Evolutionary conservation across 1,140 invertebrate species (phyloP).

Genomic region (Bombus haemorrhoidalis): DNA sequence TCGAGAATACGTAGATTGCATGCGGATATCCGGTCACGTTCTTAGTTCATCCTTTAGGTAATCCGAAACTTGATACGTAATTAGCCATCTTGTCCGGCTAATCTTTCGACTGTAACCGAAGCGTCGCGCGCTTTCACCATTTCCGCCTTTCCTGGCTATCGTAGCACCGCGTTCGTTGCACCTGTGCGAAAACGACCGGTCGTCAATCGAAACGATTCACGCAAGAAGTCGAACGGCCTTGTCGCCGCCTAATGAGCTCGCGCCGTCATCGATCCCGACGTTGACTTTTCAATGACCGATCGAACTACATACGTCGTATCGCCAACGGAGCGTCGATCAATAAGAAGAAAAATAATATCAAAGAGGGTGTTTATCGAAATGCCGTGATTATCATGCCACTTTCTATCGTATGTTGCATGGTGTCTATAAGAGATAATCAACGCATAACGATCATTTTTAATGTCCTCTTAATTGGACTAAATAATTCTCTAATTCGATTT

Average conservation of each 20-base stretch:
- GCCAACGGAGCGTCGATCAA: too few relatives aligned
- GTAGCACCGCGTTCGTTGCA: constrained; percentile 43
- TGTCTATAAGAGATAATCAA: too few relatives aligned
- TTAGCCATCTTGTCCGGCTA: constrained; percentile 53
- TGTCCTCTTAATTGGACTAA: too few relatives aligned
- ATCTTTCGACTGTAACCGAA: constrained; percentile 59
- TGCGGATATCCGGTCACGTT: constrained; percentile 40
- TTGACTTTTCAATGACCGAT: constrained; percentile 2
- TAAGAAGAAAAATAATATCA: too few relatives aligned
- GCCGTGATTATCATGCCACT: too few relatives aligned
- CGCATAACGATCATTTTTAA: too few relatives aligned
- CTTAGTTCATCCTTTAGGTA: constrained; percentile 23
- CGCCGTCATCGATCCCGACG: neutral
- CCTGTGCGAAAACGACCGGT: constrained; percentile 46
- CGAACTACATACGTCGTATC: neutral
- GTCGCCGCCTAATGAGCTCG: neutral
- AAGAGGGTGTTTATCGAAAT: too few relatives aligned
- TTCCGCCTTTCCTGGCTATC: constrained; percentile 43
- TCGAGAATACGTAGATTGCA: neutral
- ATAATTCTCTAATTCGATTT: too few relatives aligned
- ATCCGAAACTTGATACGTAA: constrained; percentile 42
- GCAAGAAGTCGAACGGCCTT: constrained; percentile 34
- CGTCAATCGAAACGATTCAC: constrained; percentile 19
- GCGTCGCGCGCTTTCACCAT: constrained; percentile 61
- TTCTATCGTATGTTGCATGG: too few relatives aligned